Conservation (phyloP, 2,113 vertebrate genomes). For the Callaeas wilsoni region DNA sequence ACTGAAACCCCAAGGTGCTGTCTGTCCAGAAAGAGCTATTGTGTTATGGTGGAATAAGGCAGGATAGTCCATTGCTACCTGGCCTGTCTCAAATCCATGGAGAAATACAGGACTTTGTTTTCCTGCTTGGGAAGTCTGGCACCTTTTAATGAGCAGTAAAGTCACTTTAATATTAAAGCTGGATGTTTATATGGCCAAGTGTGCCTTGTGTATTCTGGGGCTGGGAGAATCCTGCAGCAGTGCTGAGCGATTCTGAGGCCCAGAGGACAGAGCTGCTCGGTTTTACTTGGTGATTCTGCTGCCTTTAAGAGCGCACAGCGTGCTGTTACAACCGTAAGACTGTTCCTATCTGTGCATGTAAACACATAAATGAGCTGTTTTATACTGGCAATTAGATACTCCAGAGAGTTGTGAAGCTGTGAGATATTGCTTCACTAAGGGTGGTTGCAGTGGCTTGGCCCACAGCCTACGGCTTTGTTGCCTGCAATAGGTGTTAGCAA, state of each 20-base stretch:
- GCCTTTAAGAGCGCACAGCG: background rate
- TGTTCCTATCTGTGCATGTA: conserved; percentile 43
- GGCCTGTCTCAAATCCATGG: background rate
- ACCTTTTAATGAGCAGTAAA: conserved; percentile 49
- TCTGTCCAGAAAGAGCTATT: background rate
- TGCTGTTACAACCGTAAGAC: background rate
- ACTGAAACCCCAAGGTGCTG: background rate
- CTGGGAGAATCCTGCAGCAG: background rate
- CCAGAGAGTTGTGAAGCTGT: conserved; percentile 54
- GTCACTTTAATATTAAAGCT: conserved; percentile 44
- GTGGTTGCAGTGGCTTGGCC: conserved; percentile 47
- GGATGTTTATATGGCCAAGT: conserved; percentile 28
- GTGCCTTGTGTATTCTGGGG: background rate
- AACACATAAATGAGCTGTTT: conserved; percentile 64
- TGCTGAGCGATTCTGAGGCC: background rate
- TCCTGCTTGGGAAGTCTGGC: conserved; percentile 15
- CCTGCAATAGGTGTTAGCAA: conserved; percentile 48
- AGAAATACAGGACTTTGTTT: conserved; percentile 12
- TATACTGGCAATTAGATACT: conserved; percentile 50
- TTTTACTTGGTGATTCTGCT: background rate
- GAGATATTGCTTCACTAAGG: conserved; percentile 52
- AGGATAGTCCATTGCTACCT: background rate
- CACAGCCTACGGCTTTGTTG: conserved; percentile 55
- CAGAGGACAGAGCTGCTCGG: background rate
- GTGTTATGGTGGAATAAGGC: background rate